A percentile compares a stretch with the other conserved stretches of the same genome.
Evolutionary conservation across 2,113 vertebrate genomes (phyloP).

Genomic region (Phalacrocorax carbo): DNA sequence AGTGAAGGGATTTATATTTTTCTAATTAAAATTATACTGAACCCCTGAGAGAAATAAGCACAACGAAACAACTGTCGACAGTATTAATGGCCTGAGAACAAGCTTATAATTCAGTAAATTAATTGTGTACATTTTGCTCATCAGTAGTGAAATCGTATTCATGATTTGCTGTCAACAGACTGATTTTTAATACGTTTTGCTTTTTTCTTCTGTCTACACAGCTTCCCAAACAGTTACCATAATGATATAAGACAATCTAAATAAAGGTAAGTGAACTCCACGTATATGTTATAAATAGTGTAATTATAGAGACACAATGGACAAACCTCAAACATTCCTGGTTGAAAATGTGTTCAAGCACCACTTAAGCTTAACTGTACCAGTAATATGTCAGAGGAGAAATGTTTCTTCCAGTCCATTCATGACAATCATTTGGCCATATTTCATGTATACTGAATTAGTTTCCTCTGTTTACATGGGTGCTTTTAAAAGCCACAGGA

Average conservation of each 20-base stretch:
- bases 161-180: not conserved
- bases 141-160: not conserved
- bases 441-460: not conserved
- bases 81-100: not conserved
- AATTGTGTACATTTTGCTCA: not conserved
- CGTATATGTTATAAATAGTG: not conserved
- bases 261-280: not conserved
- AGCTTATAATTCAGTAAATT: not conserved
- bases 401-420: not conserved
- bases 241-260: not conserved
- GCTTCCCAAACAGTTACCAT: not conserved
- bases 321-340: not conserved
- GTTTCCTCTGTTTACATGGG: not conserved
- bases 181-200: not conserved
- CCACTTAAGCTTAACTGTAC: not conserved
- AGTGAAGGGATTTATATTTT: not conserved
- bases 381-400: not conserved
- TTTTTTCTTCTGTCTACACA: not conserved
- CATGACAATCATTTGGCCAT: not conserved
- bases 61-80: not conserved
- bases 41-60: not conserved
- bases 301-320: not conserved
- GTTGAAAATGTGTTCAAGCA: not conserved
- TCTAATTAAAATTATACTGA: slow-evolving; percentile 1
- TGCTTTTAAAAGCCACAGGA: not conserved